Evolutionary conservation across 2,113 vertebrate genomes (phyloP).

Genomic region (Lampris incognitus): DNA sequence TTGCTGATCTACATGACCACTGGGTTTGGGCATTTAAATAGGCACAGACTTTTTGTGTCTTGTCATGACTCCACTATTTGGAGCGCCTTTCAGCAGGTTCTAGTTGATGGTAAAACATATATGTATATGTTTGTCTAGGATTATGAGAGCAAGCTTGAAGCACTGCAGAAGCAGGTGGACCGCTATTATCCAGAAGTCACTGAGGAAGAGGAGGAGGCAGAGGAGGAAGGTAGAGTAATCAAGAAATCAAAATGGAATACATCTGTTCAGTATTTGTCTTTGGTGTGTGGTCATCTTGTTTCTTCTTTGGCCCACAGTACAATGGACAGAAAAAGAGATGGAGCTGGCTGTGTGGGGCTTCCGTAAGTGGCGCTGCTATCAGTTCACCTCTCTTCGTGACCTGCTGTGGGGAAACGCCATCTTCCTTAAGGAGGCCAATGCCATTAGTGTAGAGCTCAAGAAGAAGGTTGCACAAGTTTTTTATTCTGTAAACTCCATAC

Average conservation of each 20-base stretch:
- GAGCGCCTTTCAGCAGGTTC: too few species aligned
- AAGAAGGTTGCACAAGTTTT: constrained; percentile 87
- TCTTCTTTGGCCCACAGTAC: constrained; percentile 81
- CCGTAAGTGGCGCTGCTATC: constrained; percentile 97
- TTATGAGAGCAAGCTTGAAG: constrained; percentile 97
- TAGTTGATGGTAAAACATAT: too few species aligned
- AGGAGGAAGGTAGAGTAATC: constrained; percentile 90
- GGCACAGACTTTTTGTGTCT: too few species aligned
- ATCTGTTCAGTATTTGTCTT: neutral
- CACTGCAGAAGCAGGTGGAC: constrained; percentile 96
- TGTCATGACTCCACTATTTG: too few species aligned
- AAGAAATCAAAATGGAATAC: neutral
- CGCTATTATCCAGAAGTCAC: constrained; percentile 88
- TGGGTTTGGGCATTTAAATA: too few species aligned
- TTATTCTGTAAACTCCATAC: neutral
- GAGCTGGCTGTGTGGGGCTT: constrained; percentile 95
- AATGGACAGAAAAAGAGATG: constrained; percentile 91
- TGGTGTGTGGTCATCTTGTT: neutral
- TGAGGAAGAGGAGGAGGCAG: constrained; percentile 94
- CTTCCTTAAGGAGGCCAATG: constrained; percentile 98
- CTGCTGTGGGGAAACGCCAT: constrained; percentile 96
- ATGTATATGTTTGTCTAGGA: constrained; percentile 81
- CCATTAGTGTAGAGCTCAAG: constrained; percentile 97
- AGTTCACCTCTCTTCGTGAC: constrained; percentile 97
- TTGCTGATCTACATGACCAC: too few species aligned